A percentile compares a stretch with the other conserved stretches of the same genome.
phyloP scores from a whole-genome alignment of 1,140 invertebrate genomes.

The Cepaea nemoralis region DNA sequence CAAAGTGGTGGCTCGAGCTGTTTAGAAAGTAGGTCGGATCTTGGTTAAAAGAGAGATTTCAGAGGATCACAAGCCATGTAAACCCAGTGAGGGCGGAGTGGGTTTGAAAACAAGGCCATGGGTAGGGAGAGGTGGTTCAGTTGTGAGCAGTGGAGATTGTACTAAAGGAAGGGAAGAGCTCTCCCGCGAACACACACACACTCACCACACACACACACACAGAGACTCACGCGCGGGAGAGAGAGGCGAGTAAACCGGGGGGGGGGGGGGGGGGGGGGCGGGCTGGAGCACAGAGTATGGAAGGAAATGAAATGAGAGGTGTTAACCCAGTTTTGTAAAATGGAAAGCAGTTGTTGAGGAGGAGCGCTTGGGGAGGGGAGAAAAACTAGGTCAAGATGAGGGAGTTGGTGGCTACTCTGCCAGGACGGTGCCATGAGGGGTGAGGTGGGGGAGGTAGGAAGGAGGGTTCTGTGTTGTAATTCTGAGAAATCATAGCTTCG shows the following conservation, averaged over 20 bases:
- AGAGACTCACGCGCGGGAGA: not conserved
- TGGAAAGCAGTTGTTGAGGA: slow-evolving; percentile 4
- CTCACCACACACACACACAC: no score
- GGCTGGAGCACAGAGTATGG: not conserved
- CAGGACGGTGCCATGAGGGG: no score
- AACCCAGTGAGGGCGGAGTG: not conserved
- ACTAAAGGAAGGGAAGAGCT: not conserved
- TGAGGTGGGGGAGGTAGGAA: no score
- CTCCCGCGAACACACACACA: no score
- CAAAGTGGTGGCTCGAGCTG: not conserved
- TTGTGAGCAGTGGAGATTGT: not conserved
- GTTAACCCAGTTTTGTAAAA: not conserved
- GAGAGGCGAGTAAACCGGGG: not conserved
- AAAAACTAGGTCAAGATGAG: not conserved
- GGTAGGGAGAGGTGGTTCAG: not conserved
- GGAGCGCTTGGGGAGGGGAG: not conserved
- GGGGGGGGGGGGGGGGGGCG: not conserved
- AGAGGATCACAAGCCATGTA: not conserved
- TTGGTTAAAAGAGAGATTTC: not conserved
- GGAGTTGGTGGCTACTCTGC: not conserved
- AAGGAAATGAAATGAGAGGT: not conserved
- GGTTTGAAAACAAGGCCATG: not conserved
- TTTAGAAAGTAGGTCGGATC: not conserved
- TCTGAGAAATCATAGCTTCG: no score
- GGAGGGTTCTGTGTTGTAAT: no score